Evolutionary conservation across 2,888 invertebrate species (phyloP), one percentile per base, ranked within the genome.

Genomic region (Orthonychiurus folsomi): DNA sequence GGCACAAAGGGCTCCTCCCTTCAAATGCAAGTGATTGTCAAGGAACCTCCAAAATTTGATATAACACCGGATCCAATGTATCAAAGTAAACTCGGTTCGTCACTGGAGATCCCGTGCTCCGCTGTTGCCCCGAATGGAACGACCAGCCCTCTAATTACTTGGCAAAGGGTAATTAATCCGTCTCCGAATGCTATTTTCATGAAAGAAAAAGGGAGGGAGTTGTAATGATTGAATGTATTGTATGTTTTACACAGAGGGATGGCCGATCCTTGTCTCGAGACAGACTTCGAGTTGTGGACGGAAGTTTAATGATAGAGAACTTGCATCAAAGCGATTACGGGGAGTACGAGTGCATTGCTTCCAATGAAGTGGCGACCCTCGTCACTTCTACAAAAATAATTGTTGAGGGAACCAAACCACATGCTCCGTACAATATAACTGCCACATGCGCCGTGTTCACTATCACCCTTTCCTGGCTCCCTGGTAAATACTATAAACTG

Each of bases 361-460:
- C 88, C 67, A 96, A 95, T 78, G 93, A 93, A 81, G 93, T 95
- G 73, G 93, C 94, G 54, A 93, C 92, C n/a, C 87, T 95, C 76
- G 88, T 93, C 63, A 87, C 90, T 23, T 86, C 89, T 71, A 91
- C 92, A 58, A 91, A 91, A 77, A 80, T 93, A 65, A 89, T 92
- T 72, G 88, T 93, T 72, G 90, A 92, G 26, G 93, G 93, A 66
- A 95, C 95, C 20, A 93, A 94, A 75, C 95, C 95, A 20, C 95
- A 96, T 80, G 94, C 96, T 53, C 96, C 96, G 0, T 92, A 92
- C 81, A 96, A 96, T 79, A 85, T 96, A 65, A 88, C 91, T 26
- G 93, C 91, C 50, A 86, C 87, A 56, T 88, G 93, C 53, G 89
- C 88, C 0, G 89, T 92, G 79, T 93, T 93, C 78, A 86, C 90